Base-by-base conservation (phyloP, 2,888 invertebrate genomes). In the Agrilus biguttatus region DNA sequence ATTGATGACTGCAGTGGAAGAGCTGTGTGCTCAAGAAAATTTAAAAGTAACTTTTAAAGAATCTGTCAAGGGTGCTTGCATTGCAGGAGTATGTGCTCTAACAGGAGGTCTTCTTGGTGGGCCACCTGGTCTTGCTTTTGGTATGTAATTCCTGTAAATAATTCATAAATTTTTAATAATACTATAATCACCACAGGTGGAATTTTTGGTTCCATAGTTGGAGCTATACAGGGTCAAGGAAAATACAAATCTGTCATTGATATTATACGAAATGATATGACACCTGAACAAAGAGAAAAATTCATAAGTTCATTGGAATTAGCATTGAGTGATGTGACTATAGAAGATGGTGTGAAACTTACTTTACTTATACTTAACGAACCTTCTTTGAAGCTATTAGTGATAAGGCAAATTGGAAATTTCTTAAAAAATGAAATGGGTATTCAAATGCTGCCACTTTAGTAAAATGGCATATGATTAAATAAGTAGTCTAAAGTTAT, bases 41-140 rank as follows among this genome's bases (percentile, higher is more conserved):
- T 49, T 67, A 42, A 50, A 54, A 50, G 60, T 59, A 14, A 58
- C 62, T n/a, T 44, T 63, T 6, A 52, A 45, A 28, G 60, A 61
- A 51, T 56, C 63, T 4, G 49, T 51, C 2, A 65, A 64, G 51
- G 65, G 63, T 21, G 63, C 63, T 12, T 44, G 56, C 28, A 50
- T 58, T 14, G 56, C 59, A 36, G 65, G 61, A 21, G 47, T 51
- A 33, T 58, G 58, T 44, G 62, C 63, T 8, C 53, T 63, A 35
- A 41, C 55, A 37, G 67, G 66, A 33, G 64, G 59, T 28, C 14
- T 66, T 14, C 14, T 66, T 5, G 63, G 55, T 19, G 66, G 66
- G 1, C 65, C 65, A 13, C n/a, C 61, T 28, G 66, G 66, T 36
- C 45, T 66, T 46, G 62, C 57, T 39, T 44, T 62, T 45, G 66